These are phyloP conservation scores for Psettodes erumei DNA, from an alignment of 2,113 vertebrate species.

Conservation along the genomic window DNA sequence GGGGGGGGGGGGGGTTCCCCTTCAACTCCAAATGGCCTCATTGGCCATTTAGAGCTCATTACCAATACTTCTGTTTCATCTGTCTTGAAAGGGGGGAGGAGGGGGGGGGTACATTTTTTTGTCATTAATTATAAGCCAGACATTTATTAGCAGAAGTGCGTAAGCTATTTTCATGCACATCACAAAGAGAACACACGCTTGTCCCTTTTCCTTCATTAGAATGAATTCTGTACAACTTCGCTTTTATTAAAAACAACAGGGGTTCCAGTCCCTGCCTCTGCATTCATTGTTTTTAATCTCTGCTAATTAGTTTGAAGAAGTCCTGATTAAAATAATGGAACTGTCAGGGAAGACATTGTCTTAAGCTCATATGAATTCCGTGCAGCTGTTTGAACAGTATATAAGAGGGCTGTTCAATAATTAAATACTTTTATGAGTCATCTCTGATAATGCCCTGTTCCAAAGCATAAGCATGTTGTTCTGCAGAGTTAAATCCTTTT, in stretches of 20 bases:
- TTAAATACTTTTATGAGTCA: slow-evolving; percentile 45
- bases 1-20: too few relatives aligned
- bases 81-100: slow-evolving; percentile 18
- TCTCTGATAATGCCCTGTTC: neutral
- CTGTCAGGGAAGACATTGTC: slow-evolving; percentile 42
- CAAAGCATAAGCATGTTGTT: slow-evolving; percentile 11
- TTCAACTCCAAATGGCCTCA: slow-evolving; percentile 25
- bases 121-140: slow-evolving; percentile 59
- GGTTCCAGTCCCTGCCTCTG: slow-evolving; percentile 57
- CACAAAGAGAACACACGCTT: slow-evolving; percentile 70
- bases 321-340: slow-evolving; percentile 65
- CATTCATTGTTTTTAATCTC: slow-evolving; percentile 70
- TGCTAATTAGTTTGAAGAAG: slow-evolving; percentile 73
- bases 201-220: slow-evolving; percentile 60
- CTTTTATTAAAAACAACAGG: slow-evolving; percentile 71
- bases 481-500: slow-evolving; percentile 15
- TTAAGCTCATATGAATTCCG: slow-evolving; percentile 41
- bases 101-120: slow-evolving; percentile 8
- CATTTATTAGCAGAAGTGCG: slow-evolving; percentile 55
- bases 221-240: slow-evolving; percentile 62
- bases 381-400: slow-evolving; percentile 54
- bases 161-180: slow-evolving; percentile 62
- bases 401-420: slow-evolving; percentile 35
- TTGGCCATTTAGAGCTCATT: slow-evolving; percentile 65
- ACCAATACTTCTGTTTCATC: slow-evolving; percentile 50